phyloP scores from a whole-genome alignment of 2,888 invertebrate species.

The Prionchulus punctatus region DNA sequence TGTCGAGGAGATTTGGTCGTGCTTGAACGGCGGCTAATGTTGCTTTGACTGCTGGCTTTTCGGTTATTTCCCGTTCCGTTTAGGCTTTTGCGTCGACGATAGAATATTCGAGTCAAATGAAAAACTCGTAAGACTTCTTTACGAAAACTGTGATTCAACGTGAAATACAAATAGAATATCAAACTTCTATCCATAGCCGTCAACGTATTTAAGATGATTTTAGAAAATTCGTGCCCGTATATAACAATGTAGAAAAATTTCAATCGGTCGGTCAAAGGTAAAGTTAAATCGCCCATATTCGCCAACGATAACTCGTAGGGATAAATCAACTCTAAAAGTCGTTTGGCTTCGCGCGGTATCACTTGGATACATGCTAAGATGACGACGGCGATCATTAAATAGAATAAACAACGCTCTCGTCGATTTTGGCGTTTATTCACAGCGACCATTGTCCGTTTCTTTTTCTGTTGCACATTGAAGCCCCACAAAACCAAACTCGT shows the following conservation, averaged over 20 bases:
- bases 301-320: neutral
- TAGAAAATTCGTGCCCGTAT: neutral
- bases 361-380: conserved; percentile 8
- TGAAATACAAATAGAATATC: conserved; percentile 5
- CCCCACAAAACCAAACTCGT: too few relatives aligned
- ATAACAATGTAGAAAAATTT: neutral
- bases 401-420: too few relatives aligned
- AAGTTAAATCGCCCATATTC: too few relatives aligned
- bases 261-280: neutral
- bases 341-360: conserved; percentile 3
- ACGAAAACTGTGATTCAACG: conserved; percentile 4
- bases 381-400: conserved; percentile 7
- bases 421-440: too few relatives aligned
- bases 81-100: too few relatives aligned
- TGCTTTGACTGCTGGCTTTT: too few relatives aligned
- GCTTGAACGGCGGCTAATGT: too few relatives aligned
- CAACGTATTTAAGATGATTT: neutral
- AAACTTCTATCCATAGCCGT: conserved; percentile 3
- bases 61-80: too few relatives aligned
- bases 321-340: neutral
- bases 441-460: too few relatives aligned
- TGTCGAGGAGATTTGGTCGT: too few relatives aligned
- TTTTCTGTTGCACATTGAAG: too few relatives aligned
- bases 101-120: too few relatives aligned
- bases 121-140: neutral